Base-by-base conservation (phyloP, 2,888 invertebrate genomes). In the Synergus gifuensis region DNA sequence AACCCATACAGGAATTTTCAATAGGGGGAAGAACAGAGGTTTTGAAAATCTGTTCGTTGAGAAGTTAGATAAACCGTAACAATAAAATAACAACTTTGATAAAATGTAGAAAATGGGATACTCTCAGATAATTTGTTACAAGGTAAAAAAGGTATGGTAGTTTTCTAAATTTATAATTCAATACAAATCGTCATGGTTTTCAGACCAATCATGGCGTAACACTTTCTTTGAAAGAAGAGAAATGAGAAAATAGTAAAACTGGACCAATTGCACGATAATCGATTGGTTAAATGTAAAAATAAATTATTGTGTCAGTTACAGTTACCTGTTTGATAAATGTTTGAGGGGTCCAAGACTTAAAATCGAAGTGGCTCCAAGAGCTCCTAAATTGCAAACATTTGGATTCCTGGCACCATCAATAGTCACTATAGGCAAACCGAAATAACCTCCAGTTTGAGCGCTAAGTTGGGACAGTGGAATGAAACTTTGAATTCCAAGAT, bases 341-440 rank as follows among this genome's bases (percentile, higher is more conserved):
- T 95, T 95, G 1, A 96, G 93, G 5, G 96, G 96, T 0, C 96
- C 96, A 87, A 96, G 93, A 87, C 95, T 95, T 78, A 96, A 91
- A 79, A 96, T 93, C 12, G 95, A 95, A 54, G 95, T 95, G 4
- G 96, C 95, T 78, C 96, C 96, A 11, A 96, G 92, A 9, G 95
- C 95, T 76, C 94, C 94, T 84, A 96, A 92, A 89, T 93, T 94
- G 67, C 93, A 93, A 69, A 94, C 91, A 78, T 92, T 93, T 1
- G 95, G 94, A 88, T 95, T 95, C 81, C 94, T 93, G 80, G 94
- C 93, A 82, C 94, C 94, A 86, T 95, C 95, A 76, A 95, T 94
- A 1, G 95, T 95, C 77, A 96, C 94, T 80, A 96, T 94, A 1
- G 96, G 96, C 77, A 96, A 93, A 14, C 95, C 96, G 85, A 95